Base-by-base conservation (phyloP, 2,113 vertebrate species). In the Etheostoma spectabile region DNA sequence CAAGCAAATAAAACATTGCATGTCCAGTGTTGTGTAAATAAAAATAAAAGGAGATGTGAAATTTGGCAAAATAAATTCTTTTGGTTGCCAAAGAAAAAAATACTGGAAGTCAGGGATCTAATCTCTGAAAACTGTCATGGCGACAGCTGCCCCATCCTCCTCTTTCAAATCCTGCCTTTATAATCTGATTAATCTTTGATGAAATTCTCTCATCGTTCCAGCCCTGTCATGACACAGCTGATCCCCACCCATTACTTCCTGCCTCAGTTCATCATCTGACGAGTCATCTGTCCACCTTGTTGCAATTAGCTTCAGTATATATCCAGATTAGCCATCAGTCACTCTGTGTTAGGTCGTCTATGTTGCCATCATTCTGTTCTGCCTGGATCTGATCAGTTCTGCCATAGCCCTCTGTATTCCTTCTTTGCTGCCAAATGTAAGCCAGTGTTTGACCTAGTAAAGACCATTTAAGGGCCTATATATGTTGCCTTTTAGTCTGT, bases 141-240 rank as follows among this genome's bases (percentile, higher is more conserved):
- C 51, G 52, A 18, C 61, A 69, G 63, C 72, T 68, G 30, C 33
- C 57, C 59, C 1, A 5, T 48, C 7, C 10, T 38, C 8, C 18
- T 64, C 46, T 56, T 52, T 53, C 55, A 69, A 79, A 12, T 12
- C 61, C 63, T n/a, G 55, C 27, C n/a, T 72, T 10, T n/a, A 21
- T 74, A 16, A 72, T 72, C 59, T 62, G 52, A 59, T 52, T 72
- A 42, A 53, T 69, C 60, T 62, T 45, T 53, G 49, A 51, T 52
- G 15, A 74, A 59, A 80, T 51, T 18, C 62, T 74, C n/a, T 52
- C n/a, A 53, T 65, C 10, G 16, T 24, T 49, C 21, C 24, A 67
- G 42, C 45, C 0, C 21, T 70, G 21, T 19, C n/a, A 30, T 81
- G 48, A 64, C 51, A 78, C 68, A 80, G 55, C 61, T 77, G 55